A percentile compares a stretch with the other conserved stretches of the same genome.
phyloP scores from a whole-genome alignment of 2,797 vertebrate species.

The Cirrhinus molitorella region DNA sequence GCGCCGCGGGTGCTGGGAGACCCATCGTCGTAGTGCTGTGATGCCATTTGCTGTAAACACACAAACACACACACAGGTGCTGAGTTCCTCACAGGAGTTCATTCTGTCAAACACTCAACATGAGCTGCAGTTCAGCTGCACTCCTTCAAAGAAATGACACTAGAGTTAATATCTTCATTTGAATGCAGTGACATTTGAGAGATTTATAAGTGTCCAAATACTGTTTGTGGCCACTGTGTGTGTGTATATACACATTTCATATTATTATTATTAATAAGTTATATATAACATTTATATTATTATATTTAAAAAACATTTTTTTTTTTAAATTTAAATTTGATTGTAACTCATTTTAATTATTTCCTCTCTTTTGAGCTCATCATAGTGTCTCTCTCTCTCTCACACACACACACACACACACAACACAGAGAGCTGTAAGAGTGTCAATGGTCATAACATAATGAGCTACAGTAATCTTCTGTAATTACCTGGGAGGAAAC shows the following conservation, averaged over 20 bases:
- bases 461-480: conserved; percentile 3
- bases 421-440: neutral
- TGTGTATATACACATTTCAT: no score
- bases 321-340: no score
- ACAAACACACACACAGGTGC: conserved; percentile 18
- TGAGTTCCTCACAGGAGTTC: neutral
- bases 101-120: neutral
- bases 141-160: neutral
- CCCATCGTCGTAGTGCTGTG: neutral
- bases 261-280: no score
- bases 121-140: neutral
- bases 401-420: neutral
- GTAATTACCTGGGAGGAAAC: conserved; percentile 18
- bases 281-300: no score
- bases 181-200: neutral
- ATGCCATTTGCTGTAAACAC: neutral
- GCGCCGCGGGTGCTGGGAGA: neutral
- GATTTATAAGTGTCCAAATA: neutral
- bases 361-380: neutral
- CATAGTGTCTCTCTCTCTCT: neutral
- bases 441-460: conserved; percentile 8
- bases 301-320: no score
- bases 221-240: neutral
- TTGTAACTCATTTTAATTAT: no score
- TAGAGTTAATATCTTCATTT: neutral